phyloP scores from a whole-genome alignment of 2,888 invertebrate species.

The Lochmaea crataegi region DNA sequence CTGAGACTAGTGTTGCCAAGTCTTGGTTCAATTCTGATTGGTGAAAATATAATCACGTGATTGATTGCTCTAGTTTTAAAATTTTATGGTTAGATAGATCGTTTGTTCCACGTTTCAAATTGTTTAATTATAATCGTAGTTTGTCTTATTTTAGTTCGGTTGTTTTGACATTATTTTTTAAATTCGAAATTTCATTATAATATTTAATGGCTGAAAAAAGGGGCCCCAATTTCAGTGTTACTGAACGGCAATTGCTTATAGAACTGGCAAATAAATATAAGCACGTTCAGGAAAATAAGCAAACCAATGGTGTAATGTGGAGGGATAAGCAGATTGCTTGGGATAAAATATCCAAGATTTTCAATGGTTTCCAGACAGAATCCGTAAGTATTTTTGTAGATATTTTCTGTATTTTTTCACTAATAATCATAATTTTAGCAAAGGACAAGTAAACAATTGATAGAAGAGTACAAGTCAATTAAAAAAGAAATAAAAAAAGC shows the following conservation, averaged over 20 bases:
- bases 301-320: background rate
- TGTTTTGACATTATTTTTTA: too few relatives aligned
- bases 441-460: too few relatives aligned
- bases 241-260: background rate
- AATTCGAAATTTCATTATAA: background rate
- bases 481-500: background rate
- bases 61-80: background rate
- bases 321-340: background rate
- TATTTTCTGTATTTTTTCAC: too few relatives aligned
- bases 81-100: background rate
- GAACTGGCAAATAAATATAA: background rate
- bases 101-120: background rate
- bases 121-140: too few relatives aligned
- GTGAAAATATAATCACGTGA: slow-evolving; percentile 6
- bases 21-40: background rate
- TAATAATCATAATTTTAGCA: too few relatives aligned
- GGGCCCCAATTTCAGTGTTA: background rate
- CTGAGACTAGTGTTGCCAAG: background rate
- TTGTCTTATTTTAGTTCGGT: too few relatives aligned
- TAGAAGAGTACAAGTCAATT: background rate
- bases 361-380: background rate
- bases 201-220: too few relatives aligned
- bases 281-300: too few relatives aligned
- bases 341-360: background rate
- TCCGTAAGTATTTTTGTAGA: background rate